Base-by-base conservation (phyloP, 2,888 invertebrate genomes). In the Criorhina ranunculi region DNA sequence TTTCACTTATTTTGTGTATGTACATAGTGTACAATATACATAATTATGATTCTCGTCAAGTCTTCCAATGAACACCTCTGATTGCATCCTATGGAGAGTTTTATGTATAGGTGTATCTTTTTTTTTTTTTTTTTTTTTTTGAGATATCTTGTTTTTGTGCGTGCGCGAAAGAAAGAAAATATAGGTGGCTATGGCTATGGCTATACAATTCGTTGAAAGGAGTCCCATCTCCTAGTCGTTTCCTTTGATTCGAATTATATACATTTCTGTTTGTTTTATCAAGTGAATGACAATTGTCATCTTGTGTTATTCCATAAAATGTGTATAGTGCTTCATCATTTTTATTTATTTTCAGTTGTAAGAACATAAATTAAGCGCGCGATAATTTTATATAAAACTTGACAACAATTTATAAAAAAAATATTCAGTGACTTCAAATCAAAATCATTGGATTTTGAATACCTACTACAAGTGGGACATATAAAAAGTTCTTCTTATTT, bases 331-430 rank as follows among this genome's bases (percentile, higher is more conserved):
- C 11, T 64, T 8, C 2, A 35, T 53, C 29, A 15, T 11, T 60
- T 24, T 29, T 29, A 17, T 17, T 19, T 59, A 2, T 17, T 77
- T 70, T 3, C 69, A 77, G 77, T 53, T 60, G 12, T 60, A 42
- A 77, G 29, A 51, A 66, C 15, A 37, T 15, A 53, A 37, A 11
- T 35, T 55, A 37, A 40, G 51, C 42, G 24, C 24, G 24, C 1
- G 31, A 15, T 49, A 44, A 62, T 64, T 73, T 73, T 73, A 55
- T 73, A 69, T n/a, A 60, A 44, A 37, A 46, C 12, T 9, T 51
- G 51, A 44, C 15, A 57, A 64, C 15, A 59, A 2, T 31, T 15
- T 24, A 24, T 24, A 24, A n/a, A n/a, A n/a, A n/a, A n/a, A 24
- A 24, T 24, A 24, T 24, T 24, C 24, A 24, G 24, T 24, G 24